Percentiles rank a stretch among this genome's conserved stretches.
phyloP scores from a whole-genome alignment of 1,140 invertebrate species.

The Drosophila trapezifrons region DNA sequence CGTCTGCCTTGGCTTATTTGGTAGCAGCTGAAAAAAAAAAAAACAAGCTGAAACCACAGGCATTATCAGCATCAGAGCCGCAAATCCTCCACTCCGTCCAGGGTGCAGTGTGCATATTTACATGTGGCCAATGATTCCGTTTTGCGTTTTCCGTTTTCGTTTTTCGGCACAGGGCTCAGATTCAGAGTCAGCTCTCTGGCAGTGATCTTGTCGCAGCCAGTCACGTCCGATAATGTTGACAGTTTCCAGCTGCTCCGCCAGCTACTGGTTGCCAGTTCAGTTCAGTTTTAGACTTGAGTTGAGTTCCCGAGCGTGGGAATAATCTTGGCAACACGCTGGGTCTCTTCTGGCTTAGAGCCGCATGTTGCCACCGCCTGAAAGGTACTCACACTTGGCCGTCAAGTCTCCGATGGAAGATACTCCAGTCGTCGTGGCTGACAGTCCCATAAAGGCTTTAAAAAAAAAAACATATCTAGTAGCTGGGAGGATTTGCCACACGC shows the following conservation, averaged over 20 bases:
- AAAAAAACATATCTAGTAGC: not conserved
- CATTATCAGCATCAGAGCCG: constrained; percentile 64
- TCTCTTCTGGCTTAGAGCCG: not conserved
- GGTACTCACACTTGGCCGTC: constrained; percentile 28
- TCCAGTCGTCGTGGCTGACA: not conserved
- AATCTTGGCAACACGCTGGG: constrained; percentile 31
- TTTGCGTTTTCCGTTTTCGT: constrained; percentile 18
- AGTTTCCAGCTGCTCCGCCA: constrained; percentile 64
- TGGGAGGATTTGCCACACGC: too few species aligned
- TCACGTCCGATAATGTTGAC: constrained; percentile 76
- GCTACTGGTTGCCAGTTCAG: constrained; percentile 60
- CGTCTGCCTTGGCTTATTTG: constrained; percentile 66
- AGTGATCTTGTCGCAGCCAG: constrained; percentile 74
- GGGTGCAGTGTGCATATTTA: constrained; percentile 48
- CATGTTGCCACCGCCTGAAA: constrained; percentile 14
- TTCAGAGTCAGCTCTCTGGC: constrained; percentile 39
- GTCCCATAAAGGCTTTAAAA: not conserved
- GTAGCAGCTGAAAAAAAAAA: constrained; percentile 28
- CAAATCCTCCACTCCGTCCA: constrained; percentile 48
- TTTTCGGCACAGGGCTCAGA: constrained; percentile 30
- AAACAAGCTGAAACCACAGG: constrained; percentile 29
- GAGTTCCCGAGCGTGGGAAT: constrained; percentile 39
- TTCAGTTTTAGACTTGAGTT: not conserved
- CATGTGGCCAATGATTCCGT: constrained; percentile 48
- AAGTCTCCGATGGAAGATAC: not conserved